phyloP scores from a whole-genome alignment of 2,797 vertebrate genomes.

The Lophotriccus pileatus region DNA sequence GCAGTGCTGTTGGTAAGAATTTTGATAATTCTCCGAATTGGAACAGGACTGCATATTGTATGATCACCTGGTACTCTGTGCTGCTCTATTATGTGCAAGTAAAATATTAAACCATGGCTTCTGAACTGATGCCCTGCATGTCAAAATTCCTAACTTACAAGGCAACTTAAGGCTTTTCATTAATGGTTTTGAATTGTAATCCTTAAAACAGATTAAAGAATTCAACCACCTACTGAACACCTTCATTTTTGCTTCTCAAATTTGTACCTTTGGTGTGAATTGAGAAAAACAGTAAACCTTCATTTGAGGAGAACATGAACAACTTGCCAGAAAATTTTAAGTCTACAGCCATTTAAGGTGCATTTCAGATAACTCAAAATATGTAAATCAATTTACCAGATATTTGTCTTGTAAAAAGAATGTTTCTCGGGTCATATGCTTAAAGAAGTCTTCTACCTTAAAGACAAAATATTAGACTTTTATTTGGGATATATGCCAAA shows the following conservation, averaged over 20 bases:
- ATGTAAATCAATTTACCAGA: constrained; percentile 75
- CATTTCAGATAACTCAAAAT: neutral
- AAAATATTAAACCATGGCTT: neutral
- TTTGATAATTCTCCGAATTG: neutral
- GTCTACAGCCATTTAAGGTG: neutral
- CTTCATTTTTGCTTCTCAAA: neutral
- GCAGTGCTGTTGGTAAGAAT: neutral
- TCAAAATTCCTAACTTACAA: neutral
- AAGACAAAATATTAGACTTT: neutral
- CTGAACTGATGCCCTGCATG: neutral
- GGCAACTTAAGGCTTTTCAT: neutral
- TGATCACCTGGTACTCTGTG: neutral
- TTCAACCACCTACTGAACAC: neutral
- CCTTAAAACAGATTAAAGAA: neutral
- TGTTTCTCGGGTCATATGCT: constrained; percentile 65
- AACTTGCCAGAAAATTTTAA: neutral
- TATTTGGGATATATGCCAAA: neutral
- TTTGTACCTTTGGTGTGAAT: neutral
- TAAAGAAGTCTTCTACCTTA: constrained; percentile 87
- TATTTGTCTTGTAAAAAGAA: constrained; percentile 75
- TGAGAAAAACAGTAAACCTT: neutral
- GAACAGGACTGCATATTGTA: neutral
- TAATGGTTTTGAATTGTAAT: neutral
- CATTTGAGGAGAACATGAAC: neutral
- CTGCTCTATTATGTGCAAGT: neutral